Evolutionary conservation across 2,797 vertebrate genomes (phyloP).

Genomic region (Chloroceryle amazona): DNA sequence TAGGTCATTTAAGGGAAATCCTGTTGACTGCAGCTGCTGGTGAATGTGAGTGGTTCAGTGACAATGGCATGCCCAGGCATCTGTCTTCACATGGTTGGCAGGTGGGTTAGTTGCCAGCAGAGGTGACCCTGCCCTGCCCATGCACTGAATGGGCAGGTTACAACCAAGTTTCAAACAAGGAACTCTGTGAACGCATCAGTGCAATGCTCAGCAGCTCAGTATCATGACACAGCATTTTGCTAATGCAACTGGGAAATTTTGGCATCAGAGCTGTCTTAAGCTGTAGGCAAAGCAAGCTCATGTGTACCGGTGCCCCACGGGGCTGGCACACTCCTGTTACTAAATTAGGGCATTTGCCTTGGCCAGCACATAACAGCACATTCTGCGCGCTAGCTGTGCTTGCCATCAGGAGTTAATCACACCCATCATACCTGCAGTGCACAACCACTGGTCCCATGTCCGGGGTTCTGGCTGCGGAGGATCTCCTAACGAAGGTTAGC

Average conservation of each 20-base stretch:
- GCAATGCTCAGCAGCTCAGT: neutral
- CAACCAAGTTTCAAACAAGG: neutral
- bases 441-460: slow-evolving; percentile 95
- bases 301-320: rapidly evolving
- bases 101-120: neutral
- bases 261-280: neutral
- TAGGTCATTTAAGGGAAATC: neutral
- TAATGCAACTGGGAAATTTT: neutral
- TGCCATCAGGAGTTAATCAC: neutral
- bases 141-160: neutral
- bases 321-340: neutral
- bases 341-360: rapidly evolving
- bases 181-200: neutral
- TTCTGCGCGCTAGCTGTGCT: rapidly evolving
- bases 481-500: slow-evolving; percentile 96
- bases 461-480: slow-evolving; percentile 86
- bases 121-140: neutral
- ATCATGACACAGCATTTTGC: neutral
- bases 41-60: neutral
- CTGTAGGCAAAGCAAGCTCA: neutral
- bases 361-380: neutral
- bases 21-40: neutral
- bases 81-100: rapidly evolving
- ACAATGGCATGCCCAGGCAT: neutral
- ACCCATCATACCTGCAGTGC: slow-evolving; percentile 92